Base-by-base conservation (phyloP, 37 sponge, comb jelly and placozoan genomes). In the Theonella swinhoei region DNA sequence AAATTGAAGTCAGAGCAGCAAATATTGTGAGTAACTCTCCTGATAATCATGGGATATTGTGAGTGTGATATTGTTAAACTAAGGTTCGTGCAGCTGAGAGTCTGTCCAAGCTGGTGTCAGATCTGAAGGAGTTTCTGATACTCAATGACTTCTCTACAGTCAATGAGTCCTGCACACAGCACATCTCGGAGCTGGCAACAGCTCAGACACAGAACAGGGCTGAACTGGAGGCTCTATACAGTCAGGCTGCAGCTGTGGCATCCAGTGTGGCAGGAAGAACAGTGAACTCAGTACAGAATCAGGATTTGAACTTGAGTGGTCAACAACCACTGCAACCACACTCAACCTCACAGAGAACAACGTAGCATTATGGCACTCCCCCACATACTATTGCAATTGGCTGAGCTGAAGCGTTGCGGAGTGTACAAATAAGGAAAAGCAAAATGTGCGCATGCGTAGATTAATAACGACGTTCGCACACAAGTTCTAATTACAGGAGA, bases 131-230 rank as follows among this genome's bases (percentile, higher is more conserved):
- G 77, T 88, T 65, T 30, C 84, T 96, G 37, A 91, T 96, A 24
- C 82, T 96, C 24, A 91, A 96, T 78, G 97, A 96, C 77, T 94
- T 96, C 82, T 89, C 97, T 1, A 66, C 87, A 66, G 87, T 96
- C 83, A 96, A 96, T 61, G 88, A 95, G 9, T 39, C 85, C 37
- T 81, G 80, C 40, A 68, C 78, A 8, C 75, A 88, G 41, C 84
- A 78, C 7, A 80, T 75, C 9, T 38, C 35, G 0, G 85, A 88
- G 36, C 40, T 95, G 42, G 62, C 86, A 42, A 58, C 74, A 5
- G 64, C 43, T 4, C 39, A 79, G 68, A 19, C 28, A 33, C 54
- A 84, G 78, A 58, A 70, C 29, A 22, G 62, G 64, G 62, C 77
- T 22, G 72, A 80, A 36, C 37, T 87, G 3, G 41, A 35, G 62